phyloP scores from a whole-genome alignment of 53 echinoderm and acorn worm species.

The Patiria pectinifera region DNA sequence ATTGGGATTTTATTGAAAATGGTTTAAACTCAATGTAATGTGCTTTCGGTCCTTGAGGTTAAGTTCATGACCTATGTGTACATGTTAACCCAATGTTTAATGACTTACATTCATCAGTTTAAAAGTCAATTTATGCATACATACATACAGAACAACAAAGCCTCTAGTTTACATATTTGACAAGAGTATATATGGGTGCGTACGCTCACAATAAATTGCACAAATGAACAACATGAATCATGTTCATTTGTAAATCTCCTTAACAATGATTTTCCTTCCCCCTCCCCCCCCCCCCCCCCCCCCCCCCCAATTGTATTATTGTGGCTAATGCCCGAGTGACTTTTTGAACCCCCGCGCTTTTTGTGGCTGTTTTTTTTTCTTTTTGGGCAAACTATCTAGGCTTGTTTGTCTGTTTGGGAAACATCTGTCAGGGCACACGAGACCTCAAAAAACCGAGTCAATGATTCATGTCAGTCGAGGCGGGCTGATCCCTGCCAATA shows the following conservation, averaged over 20 bases:
- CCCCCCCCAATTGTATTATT: not conserved
- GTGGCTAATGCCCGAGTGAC: conserved; percentile 48
- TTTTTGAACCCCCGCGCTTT: conserved; percentile 45
- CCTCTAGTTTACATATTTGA: not conserved
- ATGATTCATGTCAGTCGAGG: conserved; percentile 46
- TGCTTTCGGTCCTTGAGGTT: too few relatives aligned
- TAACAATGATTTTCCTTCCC: conserved; percentile 3
- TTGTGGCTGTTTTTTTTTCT: not conserved
- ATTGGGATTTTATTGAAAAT: too few relatives aligned
- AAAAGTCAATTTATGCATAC: too few relatives aligned
- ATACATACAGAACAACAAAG: not conserved
- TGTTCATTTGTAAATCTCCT: conserved; percentile 7
- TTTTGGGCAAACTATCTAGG: not conserved
- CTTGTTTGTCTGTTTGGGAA: conserved; percentile 52
- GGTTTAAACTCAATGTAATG: too few relatives aligned
- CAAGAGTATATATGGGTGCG: not conserved
- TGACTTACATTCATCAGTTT: too few relatives aligned
- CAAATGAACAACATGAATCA: not conserved
- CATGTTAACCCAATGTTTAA: too few relatives aligned
- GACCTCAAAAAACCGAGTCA: conserved; percentile 16
- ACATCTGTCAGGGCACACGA: conserved; percentile 37
- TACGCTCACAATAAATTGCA: not conserved
- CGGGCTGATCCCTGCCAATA: not conserved
- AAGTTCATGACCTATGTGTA: too few relatives aligned
- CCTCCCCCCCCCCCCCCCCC: not conserved